Percentiles rank a stretch among this genome's conserved stretches.
phyloP scores from a whole-genome alignment of 64 coral and sea anemone genomes.

The Dendrophyllia cribrosa region DNA sequence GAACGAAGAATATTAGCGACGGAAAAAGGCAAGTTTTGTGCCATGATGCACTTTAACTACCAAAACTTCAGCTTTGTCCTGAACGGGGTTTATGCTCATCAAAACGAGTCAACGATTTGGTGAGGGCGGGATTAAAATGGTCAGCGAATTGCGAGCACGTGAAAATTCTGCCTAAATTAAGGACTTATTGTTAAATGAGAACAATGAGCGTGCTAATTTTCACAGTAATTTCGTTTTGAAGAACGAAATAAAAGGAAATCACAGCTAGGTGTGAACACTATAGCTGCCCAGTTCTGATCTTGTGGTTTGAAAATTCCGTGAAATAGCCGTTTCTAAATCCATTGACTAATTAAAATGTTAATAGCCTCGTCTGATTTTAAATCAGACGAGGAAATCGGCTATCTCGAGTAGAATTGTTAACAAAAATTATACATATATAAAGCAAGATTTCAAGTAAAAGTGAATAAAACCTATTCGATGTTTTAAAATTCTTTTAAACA shows the following conservation, averaged over 20 bases:
- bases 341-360: too few relatives aligned
- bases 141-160: background rate
- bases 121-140: background rate
- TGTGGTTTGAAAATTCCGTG: too few relatives aligned
- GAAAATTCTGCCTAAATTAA: constrained; percentile 45
- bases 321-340: too few relatives aligned
- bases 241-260: constrained; percentile 26
- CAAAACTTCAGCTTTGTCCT: background rate
- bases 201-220: constrained; percentile 1
- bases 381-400: too few relatives aligned
- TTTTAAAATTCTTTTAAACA: too few relatives aligned
- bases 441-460: too few relatives aligned
- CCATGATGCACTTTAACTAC: background rate
- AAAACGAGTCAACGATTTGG: background rate
- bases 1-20: constrained; percentile 46
- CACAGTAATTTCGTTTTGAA: constrained; percentile 17
- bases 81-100: background rate
- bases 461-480: too few relatives aligned
- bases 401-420: too few relatives aligned
- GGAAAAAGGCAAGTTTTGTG: constrained; percentile 28
- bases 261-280: background rate
- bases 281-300: background rate
- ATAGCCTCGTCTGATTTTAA: too few relatives aligned
- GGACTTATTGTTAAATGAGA: constrained; percentile 44
- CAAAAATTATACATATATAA: too few relatives aligned